Evolutionary conservation across 2,113 vertebrate genomes (phyloP).

Genomic region (Calypte anna): DNA sequence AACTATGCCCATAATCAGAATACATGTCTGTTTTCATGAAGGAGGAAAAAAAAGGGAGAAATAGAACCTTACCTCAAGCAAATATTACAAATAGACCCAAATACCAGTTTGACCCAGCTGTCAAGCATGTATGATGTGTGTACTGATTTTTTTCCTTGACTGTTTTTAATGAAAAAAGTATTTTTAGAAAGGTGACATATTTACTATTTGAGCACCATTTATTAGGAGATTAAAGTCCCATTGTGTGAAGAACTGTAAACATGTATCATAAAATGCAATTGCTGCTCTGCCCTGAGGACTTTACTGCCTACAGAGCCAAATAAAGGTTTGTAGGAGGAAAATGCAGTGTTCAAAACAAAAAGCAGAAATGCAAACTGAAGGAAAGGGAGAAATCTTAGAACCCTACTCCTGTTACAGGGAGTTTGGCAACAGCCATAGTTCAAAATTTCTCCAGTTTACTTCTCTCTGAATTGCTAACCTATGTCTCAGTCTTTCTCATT

Average conservation of each 20-base stretch:
- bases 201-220: not conserved
- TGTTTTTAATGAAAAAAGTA: not conserved
- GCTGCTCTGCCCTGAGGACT: not conserved
- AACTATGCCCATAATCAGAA: not conserved
- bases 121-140: accelerated
- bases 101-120: not conserved
- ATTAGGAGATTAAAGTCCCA: not conserved
- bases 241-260: not conserved
- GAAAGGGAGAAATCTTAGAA: not conserved
- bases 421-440: not conserved
- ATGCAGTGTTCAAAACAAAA: not conserved
- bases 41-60: not conserved
- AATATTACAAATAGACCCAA: not conserved
- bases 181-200: not conserved
- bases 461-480: not conserved
- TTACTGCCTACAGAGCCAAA: not conserved
- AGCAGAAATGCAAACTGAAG: not conserved
- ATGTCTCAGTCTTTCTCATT: not conserved
- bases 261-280: not conserved
- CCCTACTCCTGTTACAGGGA: not conserved
- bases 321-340: not conserved
- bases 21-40: not conserved
- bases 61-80: not conserved
- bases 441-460: not conserved
- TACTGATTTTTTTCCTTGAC: not conserved